Evolutionary conservation across 1,140 invertebrate species (phyloP).

Genomic region (Phymorhynchus buccinoides): DNA sequence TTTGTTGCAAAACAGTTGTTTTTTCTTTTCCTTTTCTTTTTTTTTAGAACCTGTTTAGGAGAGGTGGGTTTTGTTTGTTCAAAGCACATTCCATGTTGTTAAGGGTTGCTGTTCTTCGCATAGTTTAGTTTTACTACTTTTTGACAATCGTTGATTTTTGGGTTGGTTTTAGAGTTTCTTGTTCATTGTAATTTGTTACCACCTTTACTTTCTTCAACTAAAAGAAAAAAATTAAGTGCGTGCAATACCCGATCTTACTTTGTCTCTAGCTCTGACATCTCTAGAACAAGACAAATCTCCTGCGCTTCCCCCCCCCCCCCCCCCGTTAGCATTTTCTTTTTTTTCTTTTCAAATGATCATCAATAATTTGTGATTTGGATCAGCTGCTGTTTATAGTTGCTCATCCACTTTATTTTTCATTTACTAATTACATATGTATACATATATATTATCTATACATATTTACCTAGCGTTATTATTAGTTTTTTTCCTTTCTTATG

Average conservation of each 20-base stretch:
- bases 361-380: neutral
- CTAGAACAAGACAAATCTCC: neutral
- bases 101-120: neutral
- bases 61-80: slow-evolving; percentile 11
- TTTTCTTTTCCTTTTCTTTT: neutral
- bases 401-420: neutral
- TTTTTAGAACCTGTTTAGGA: neutral
- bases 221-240: slow-evolving; percentile 2
- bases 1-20: neutral
- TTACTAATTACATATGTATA: too few relatives aligned
- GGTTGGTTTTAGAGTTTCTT: neutral
- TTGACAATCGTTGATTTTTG: slow-evolving; percentile 21
- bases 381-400: neutral
- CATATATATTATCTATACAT: too few relatives aligned
- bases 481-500: neutral
- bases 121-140: neutral
- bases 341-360: neutral
- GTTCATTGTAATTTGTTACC: neutral
- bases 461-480: too few relatives aligned
- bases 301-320: neutral
- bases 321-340: neutral
- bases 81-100: slow-evolving; percentile 22
- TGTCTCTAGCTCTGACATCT: neutral
- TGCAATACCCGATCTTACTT: slow-evolving; percentile 27
- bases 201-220: neutral